Percentiles rank a stretch among this genome's conserved stretches.
phyloP scores from a whole-genome alignment of 2,888 invertebrate genomes.

The Nebria salina region DNA sequence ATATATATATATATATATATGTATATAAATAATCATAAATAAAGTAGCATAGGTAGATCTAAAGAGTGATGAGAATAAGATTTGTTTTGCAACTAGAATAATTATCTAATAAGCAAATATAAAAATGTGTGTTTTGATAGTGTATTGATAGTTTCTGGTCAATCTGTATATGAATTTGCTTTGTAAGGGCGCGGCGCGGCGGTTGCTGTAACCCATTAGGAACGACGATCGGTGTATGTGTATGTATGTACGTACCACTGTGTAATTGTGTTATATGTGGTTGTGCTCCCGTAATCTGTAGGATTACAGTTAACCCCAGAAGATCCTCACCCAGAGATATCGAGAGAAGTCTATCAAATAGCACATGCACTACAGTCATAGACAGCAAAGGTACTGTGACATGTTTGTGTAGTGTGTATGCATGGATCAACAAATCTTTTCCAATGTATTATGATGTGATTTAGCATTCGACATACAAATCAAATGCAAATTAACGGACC shows the following conservation, averaged over 20 bases:
- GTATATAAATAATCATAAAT: not conserved
- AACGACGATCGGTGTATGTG: not conserved
- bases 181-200: not conserved
- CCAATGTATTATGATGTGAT: slow-evolving; percentile 45
- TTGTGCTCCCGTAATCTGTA: slow-evolving; percentile 37
- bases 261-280: not conserved
- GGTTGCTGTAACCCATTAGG: not conserved
- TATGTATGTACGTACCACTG: too few species aligned
- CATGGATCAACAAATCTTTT: slow-evolving; percentile 43
- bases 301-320: slow-evolving; percentile 42
- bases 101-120: too few species aligned
- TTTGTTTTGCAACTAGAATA: too few species aligned
- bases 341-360: slow-evolving; percentile 43
- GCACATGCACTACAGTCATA: slow-evolving; percentile 2
- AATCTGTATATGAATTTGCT: not conserved
- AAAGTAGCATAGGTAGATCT: too few species aligned
- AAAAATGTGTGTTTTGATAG: too few species aligned
- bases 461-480: slow-evolving; percentile 34
- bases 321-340: slow-evolving; percentile 43
- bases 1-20: slow-evolving; percentile 4
- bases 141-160: not conserved
- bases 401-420: not conserved
- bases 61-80: too few species aligned
- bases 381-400: not conserved
- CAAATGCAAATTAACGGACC: slow-evolving; percentile 35